These are phyloP conservation scores for Thamnophis elegans DNA, from an alignment of 2,797 vertebrate species.

Conservation along the genomic window DNA sequence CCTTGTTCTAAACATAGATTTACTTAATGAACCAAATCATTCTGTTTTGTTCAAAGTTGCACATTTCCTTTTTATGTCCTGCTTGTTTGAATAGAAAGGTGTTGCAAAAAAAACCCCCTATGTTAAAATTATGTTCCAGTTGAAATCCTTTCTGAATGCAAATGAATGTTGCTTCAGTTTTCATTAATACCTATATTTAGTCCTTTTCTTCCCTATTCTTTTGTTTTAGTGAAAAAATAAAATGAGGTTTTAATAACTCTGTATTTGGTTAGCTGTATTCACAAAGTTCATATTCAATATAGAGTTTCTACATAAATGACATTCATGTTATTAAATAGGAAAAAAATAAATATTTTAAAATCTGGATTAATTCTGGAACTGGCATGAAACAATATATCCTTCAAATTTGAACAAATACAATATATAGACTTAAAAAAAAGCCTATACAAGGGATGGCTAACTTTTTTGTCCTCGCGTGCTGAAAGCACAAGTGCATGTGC, in stretches of 20 bases:
- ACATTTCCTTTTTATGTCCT: neutral
- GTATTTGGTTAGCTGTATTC: neutral
- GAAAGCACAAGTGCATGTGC: too few species aligned
- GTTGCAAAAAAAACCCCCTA: neutral
- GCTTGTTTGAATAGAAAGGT: neutral
- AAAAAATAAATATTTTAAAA: neutral
- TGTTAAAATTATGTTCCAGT: neutral
- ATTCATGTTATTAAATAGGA: neutral
- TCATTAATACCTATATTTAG: neutral
- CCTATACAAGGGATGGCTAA: too few species aligned
- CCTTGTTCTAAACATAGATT: slow-evolving; percentile 12
- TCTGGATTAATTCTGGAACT: neutral
- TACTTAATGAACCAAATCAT: neutral
- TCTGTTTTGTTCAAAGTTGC: slow-evolving; percentile 12
- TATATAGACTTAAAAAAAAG: neutral
- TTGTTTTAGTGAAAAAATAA: neutral
- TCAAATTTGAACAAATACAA: neutral
- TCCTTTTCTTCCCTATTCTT: neutral
- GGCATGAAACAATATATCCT: neutral
- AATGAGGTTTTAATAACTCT: neutral
- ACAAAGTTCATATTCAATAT: neutral
- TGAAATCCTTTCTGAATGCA: neutral
- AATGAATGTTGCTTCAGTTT: neutral
- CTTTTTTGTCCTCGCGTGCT: too few species aligned
- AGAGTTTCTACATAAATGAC: neutral